Evolutionary conservation across 2,797 vertebrate genomes (phyloP).

Genomic region (Melanotaenia nigrans): DNA sequence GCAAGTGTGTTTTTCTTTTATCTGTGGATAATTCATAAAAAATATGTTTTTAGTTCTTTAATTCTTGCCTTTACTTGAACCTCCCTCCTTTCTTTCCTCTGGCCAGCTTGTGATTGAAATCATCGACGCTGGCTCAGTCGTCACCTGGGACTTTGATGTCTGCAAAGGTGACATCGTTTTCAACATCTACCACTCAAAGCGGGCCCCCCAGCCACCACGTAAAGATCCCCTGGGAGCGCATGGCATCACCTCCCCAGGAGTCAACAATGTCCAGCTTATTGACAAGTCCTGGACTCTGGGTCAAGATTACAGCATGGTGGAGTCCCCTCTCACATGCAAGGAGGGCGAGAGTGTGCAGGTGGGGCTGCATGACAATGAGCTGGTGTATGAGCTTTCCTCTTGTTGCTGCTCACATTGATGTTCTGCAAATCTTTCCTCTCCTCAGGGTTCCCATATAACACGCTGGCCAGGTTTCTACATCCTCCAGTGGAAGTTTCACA

Average conservation of each 20-base stretch:
- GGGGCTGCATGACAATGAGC: background rate
- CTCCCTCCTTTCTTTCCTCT: background rate
- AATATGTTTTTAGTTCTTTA: background rate
- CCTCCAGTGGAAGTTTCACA: slow-evolving; percentile 97
- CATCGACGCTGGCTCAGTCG: slow-evolving; percentile 94
- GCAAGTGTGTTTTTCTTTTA: background rate
- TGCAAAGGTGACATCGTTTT: slow-evolving; percentile 97
- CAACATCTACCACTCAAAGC: slow-evolving; percentile 97
- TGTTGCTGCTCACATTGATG: background rate
- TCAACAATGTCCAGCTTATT: slow-evolving; percentile 95
- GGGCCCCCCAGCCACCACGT: slow-evolving; percentile 90
- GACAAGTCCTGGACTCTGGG: slow-evolving; percentile 94
- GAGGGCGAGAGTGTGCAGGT: slow-evolving; percentile 99
- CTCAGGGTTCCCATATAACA: slow-evolving; percentile 95
- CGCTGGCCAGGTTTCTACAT: slow-evolving; percentile 99
- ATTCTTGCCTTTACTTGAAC: background rate
- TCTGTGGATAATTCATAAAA: background rate
- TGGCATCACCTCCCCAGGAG: slow-evolving; percentile 89
- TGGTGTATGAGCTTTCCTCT: background rate
- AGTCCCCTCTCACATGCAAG: slow-evolving; percentile 93
- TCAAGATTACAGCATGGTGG: slow-evolving; percentile 97
- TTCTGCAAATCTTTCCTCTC: background rate
- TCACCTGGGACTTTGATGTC: slow-evolving; percentile 99
- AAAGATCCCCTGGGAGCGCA: slow-evolving; percentile 92
- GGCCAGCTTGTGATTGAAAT: slow-evolving; percentile 92